Evolutionary conservation across 35 echinoderm and acorn worm genomes (phyloP).

Genomic region (Nesometra sesokonis): DNA sequence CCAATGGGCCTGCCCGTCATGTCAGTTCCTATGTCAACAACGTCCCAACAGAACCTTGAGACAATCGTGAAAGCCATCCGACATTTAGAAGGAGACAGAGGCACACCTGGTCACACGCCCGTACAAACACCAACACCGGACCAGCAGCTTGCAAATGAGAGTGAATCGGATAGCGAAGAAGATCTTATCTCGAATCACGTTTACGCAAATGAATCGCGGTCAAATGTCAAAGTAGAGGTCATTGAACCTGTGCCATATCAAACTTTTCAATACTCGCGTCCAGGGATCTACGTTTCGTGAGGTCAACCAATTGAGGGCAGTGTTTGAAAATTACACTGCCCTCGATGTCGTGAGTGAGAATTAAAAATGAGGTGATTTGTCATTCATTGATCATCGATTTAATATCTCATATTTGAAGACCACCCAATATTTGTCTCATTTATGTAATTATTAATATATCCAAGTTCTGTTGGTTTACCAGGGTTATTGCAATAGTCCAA

Average conservation of each 20-base stretch:
- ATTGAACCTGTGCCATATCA: not conserved
- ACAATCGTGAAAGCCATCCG: conserved; percentile 92
- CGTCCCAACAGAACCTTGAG: conserved; percentile 78
- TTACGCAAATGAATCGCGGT: not conserved
- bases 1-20: not conserved
- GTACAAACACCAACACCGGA: conserved; percentile 78
- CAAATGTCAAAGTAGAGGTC: not conserved
- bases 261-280: not conserved
- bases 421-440: not conserved
- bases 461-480: not conserved
- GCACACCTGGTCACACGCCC: conserved; percentile 64
- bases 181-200: not conserved
- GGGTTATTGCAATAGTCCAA: not conserved
- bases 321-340: not conserved
- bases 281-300: not conserved
- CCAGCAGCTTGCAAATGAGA: conserved; percentile 24
- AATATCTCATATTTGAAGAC: not conserved
- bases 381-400: not conserved
- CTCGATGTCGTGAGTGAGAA: not conserved
- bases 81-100: conserved; percentile 70
- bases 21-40: conserved; percentile 32
- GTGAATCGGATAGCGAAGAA: conserved; percentile 8
- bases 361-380: not conserved
- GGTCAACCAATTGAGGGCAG: not conserved
- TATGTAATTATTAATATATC: not conserved